Conservation (phyloP, 2,797 vertebrate species). For the Craterocephalus amniculus region DNA sequence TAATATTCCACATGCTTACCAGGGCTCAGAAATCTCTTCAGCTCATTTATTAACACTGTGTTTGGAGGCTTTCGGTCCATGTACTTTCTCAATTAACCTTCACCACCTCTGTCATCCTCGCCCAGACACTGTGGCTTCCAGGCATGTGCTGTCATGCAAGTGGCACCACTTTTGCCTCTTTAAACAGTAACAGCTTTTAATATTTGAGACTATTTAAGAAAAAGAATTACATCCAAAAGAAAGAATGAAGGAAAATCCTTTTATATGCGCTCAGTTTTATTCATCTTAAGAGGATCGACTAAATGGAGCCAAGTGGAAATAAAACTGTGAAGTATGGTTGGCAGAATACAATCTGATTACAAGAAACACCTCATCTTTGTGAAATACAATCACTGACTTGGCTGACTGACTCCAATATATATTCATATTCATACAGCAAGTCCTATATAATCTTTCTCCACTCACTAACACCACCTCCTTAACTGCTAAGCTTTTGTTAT, state of each 20-base stretch:
- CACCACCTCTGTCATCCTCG: not conserved
- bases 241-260: not conserved
- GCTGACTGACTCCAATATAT: not conserved
- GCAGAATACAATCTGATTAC: slow-evolving; percentile 2
- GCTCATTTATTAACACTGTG: slow-evolving; percentile 57
- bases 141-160: not conserved
- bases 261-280: not conserved
- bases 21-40: slow-evolving; percentile 48
- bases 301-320: not conserved
- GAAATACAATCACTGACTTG: not conserved
- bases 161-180: slow-evolving; percentile 7
- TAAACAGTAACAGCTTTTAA: not conserved
- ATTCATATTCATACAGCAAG: not conserved
- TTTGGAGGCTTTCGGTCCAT: slow-evolving; percentile 34
- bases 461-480: not conserved
- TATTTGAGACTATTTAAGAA: not conserved
- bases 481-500: not conserved
- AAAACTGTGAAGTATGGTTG: not conserved
- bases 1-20: slow-evolving; percentile 49
- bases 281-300: not conserved
- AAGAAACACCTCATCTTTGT: not conserved
- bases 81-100: slow-evolving; percentile 59
- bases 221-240: not conserved
- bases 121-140: slow-evolving; percentile 24
- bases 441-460: not conserved